A percentile compares a stretch with the other conserved stretches of the same genome.
These are phyloP conservation scores for Erynnis tages DNA, from an alignment of 2,888 invertebrate species.

Conservation along the genomic window DNA sequence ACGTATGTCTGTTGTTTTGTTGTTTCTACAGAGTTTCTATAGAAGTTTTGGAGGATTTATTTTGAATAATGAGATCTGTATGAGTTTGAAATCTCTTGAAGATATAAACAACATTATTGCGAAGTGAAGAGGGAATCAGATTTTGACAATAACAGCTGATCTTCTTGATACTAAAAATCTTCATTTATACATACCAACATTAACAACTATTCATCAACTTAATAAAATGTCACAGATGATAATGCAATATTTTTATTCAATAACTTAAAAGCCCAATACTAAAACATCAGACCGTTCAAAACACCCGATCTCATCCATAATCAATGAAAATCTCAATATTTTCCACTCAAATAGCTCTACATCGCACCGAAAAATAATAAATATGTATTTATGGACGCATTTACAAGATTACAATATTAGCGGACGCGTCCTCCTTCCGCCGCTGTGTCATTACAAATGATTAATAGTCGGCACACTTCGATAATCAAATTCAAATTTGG, in stretches of 20 bases:
- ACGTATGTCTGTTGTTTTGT: slow-evolving; percentile 11
- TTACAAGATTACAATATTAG: slow-evolving; percentile 79
- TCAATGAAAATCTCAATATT: slow-evolving; percentile 70
- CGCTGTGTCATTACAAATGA: slow-evolving; percentile 77
- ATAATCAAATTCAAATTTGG: slow-evolving; percentile 82
- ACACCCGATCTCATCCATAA: slow-evolving; percentile 50
- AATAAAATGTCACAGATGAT: too few species aligned
- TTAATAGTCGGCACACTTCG: slow-evolving; percentile 80
- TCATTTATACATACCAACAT: too few species aligned
- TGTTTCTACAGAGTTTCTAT: not conserved
- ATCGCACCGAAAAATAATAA: slow-evolving; percentile 60
- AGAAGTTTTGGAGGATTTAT: not conserved
- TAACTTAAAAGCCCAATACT: slow-evolving; percentile 3
- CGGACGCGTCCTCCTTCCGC: slow-evolving; percentile 64
- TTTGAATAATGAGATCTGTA: not conserved
- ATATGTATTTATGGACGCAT: slow-evolving; percentile 75
- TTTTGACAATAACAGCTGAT: too few species aligned
- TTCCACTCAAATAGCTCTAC: slow-evolving; percentile 65
- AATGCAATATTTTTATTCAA: not conserved
- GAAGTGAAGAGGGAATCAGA: too few species aligned
- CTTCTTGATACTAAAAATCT: too few species aligned
- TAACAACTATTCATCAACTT: too few species aligned
- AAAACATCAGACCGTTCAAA: slow-evolving; percentile 8
- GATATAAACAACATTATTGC: too few species aligned
- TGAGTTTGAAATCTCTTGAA: too few species aligned